Conservation (phyloP, 2,113 vertebrate genomes). For the Herpetotheres cachinnans region DNA sequence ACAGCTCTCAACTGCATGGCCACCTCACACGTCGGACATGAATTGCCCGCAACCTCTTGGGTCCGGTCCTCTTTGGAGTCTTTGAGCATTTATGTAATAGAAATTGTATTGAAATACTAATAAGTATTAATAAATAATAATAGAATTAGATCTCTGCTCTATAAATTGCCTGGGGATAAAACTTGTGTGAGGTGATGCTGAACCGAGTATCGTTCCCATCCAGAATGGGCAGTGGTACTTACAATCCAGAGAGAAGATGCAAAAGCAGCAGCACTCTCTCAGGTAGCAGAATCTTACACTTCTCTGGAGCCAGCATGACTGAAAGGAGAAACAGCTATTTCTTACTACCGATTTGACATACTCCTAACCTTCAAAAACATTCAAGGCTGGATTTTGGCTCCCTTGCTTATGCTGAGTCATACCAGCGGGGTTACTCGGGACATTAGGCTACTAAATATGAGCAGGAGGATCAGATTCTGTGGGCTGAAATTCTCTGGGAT, state of each 20-base stretch:
- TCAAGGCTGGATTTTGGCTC: constrained; percentile 31
- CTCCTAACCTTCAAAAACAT: constrained; percentile 52
- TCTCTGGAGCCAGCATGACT: not conserved
- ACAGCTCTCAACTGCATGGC: not conserved
- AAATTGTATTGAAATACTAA: not conserved
- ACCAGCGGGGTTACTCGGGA: not conserved
- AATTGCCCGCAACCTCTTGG: not conserved
- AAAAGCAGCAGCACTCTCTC: not conserved
- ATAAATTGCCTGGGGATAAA: not conserved
- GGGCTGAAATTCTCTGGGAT: constrained; percentile 24
- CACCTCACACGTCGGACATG: not conserved
- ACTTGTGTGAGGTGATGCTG: not conserved
- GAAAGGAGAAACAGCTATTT: not conserved
- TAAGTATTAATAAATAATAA: not conserved
- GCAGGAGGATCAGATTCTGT: constrained; percentile 44
- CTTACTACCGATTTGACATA: not conserved
- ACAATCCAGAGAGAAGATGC: not conserved
- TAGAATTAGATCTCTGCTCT: not conserved
- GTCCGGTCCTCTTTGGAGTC: not conserved
- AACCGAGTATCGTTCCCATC: not conserved
- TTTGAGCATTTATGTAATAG: not conserved
- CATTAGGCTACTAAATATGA: constrained; percentile 50
- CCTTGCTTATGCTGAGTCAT: constrained; percentile 32
- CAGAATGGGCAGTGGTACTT: not conserved
- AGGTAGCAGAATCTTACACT: not conserved